Conservation (phyloP, 2,888 invertebrate genomes). For the Thera obeliscata region DNA sequence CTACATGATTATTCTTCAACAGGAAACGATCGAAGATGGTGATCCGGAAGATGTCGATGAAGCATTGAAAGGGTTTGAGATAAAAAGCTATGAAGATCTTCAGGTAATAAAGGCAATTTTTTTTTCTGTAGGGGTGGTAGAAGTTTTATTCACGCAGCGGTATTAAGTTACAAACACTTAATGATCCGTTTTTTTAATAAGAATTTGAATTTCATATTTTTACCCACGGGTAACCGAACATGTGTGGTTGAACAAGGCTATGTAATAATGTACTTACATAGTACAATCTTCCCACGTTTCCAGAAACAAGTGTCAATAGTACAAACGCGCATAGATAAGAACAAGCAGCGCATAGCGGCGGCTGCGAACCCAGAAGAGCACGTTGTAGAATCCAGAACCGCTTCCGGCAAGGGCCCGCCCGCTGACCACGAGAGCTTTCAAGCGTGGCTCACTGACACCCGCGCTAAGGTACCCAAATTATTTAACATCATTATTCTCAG, state of each 20-base stretch:
- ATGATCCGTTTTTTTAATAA: too few relatives aligned
- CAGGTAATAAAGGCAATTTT: constrained; percentile 76
- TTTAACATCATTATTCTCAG: too few relatives aligned
- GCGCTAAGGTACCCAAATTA: constrained; percentile 72
- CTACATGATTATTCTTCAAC: constrained; percentile 15
- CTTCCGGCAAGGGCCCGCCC: constrained; percentile 73
- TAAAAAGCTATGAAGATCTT: constrained; percentile 91
- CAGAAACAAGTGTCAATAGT: constrained; percentile 86
- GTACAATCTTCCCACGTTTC: not conserved
- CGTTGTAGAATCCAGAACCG: constrained; percentile 55
- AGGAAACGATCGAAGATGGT: constrained; percentile 88
- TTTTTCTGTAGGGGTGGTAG: too few relatives aligned
- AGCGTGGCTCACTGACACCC: constrained; percentile 82
- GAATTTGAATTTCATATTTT: too few relatives aligned
- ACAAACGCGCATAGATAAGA: constrained; percentile 90
- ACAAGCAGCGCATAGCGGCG: constrained; percentile 89
- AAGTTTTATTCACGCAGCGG: too few relatives aligned
- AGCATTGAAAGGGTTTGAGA: constrained; percentile 89
- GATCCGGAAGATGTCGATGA: constrained; percentile 89
- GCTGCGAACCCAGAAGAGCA: constrained; percentile 87
- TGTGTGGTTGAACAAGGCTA: not conserved
- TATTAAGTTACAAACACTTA: too few relatives aligned
- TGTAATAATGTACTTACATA: not conserved
- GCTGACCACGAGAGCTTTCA: constrained; percentile 78
- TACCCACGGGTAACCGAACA: too few relatives aligned